A percentile compares a stretch with the other conserved stretches of the same genome.
phyloP scores from a whole-genome alignment of 2,797 vertebrate species.

The Poecilia velifera region DNA sequence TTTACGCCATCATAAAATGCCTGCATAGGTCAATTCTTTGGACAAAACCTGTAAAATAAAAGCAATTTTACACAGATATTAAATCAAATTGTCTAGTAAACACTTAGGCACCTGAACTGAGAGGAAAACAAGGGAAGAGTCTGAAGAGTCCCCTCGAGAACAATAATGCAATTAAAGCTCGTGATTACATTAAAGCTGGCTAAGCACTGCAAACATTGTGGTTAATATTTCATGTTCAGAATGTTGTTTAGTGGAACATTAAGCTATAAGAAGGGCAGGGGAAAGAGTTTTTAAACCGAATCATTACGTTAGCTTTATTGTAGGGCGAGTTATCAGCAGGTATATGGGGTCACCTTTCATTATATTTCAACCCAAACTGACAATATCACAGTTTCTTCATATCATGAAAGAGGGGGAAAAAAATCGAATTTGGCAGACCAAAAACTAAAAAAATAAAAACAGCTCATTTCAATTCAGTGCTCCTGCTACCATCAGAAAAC shows the following conservation, averaged over 20 bases:
- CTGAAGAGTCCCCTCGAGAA: slow-evolving; percentile 57
- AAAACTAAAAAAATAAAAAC: background rate
- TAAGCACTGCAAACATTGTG: slow-evolving; percentile 58
- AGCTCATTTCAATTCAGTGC: slow-evolving; percentile 39
- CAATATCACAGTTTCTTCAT: slow-evolving; percentile 30
- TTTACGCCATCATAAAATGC: slow-evolving; percentile 57
- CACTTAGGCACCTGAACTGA: slow-evolving; percentile 41
- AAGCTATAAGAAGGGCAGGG: slow-evolving; percentile 36
- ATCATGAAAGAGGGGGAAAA: slow-evolving; percentile 30
- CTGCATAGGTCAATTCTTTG: slow-evolving; percentile 61
- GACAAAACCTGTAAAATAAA: slow-evolving; percentile 62
- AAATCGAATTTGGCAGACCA: slow-evolving; percentile 35
- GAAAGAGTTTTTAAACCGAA: slow-evolving; percentile 51
- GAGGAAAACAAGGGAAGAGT: slow-evolving; percentile 34
- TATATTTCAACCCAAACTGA: slow-evolving; percentile 26
- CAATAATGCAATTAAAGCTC: slow-evolving; percentile 53
- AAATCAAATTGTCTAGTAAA: slow-evolving; percentile 64
- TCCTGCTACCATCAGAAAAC: slow-evolving; percentile 31
- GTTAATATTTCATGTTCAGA: slow-evolving; percentile 70
- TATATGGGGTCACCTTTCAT: slow-evolving; percentile 42
- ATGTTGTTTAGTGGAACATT: slow-evolving; percentile 65
- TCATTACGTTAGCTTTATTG: slow-evolving; percentile 49
- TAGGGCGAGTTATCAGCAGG: slow-evolving; percentile 34
- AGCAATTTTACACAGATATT: slow-evolving; percentile 48
- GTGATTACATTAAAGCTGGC: slow-evolving; percentile 61